Percentiles rank a stretch among this genome's conserved stretches.
phyloP scores from a whole-genome alignment of 2,888 invertebrate species.

The Selenia dentaria region DNA sequence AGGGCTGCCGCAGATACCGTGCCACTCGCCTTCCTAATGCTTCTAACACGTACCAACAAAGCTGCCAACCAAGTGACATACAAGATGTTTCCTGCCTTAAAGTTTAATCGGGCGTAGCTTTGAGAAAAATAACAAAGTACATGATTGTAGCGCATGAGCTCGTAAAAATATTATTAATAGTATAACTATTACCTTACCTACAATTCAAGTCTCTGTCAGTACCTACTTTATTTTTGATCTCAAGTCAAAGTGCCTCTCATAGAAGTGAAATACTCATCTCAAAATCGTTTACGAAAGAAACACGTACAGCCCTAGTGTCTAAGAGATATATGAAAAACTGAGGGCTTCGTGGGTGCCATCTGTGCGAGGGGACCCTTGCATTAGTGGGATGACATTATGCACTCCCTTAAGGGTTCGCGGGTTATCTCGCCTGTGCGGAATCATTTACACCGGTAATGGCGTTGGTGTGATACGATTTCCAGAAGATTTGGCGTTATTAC shows the following conservation, averaged over 20 bases:
- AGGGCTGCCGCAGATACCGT: conserved; percentile 44
- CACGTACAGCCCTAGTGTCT: conserved; percentile 47
- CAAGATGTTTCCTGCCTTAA: not conserved
- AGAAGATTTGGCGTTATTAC: not conserved
- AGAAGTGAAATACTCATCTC: not conserved
- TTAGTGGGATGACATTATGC: conserved; percentile 83
- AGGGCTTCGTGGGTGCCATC: conserved; percentile 77
- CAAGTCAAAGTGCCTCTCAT: no score
- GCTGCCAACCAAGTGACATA: no score
- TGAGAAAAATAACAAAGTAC: no score
- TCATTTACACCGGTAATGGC: conserved; percentile 53
- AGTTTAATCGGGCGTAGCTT: not conserved
- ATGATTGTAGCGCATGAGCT: no score
- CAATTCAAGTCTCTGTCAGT: no score
- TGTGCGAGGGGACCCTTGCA: conserved; percentile 76
- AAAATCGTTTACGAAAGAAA: not conserved
- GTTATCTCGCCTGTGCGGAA: conserved; percentile 69
- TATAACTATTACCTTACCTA: no score
- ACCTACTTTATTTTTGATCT: no score
- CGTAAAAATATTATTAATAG: no score
- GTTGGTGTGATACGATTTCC: conserved; percentile 9
- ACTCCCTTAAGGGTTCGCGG: conserved; percentile 74
- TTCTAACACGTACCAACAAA: no score
- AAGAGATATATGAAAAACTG: conserved; percentile 70
- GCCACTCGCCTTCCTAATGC: conserved; percentile 19